Evolutionary conservation across 2,797 vertebrate genomes (phyloP).

Genomic region (Tragopan temminckii): DNA sequence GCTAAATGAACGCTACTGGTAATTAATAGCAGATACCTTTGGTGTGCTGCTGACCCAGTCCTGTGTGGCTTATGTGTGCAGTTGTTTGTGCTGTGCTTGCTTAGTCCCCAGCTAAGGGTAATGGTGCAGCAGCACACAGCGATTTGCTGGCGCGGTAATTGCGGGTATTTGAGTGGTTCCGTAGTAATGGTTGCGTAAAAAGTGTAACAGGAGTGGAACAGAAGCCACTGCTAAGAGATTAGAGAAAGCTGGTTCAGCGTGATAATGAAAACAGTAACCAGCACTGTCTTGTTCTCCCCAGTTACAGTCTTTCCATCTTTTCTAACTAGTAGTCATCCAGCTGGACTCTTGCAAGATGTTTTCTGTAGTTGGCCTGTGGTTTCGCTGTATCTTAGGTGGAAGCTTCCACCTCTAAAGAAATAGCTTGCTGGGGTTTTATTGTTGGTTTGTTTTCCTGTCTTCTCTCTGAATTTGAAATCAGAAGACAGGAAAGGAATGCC

Average conservation of each 20-base stretch:
- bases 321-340: neutral
- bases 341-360: neutral
- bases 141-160: rapidly evolving
- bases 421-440: neutral
- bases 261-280: neutral
- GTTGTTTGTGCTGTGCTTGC: neutral
- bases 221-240: neutral
- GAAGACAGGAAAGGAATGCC: neutral
- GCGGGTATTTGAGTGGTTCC: neutral
- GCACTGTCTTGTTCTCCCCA: neutral
- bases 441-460: neutral
- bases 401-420: neutral
- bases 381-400: neutral
- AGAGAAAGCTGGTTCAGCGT: neutral
- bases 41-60: neutral
- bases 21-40: neutral
- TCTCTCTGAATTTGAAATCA: neutral
- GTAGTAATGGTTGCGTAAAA: neutral
- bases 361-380: neutral
- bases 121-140: neutral
- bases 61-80: rapidly evolving
- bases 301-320: neutral
- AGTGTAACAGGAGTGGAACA: neutral
- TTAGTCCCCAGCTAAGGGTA: neutral
- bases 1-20: neutral